These are phyloP conservation scores for Echinometra lucunter DNA, from an alignment of 53 echinoderm and acorn worm genomes.

Conservation along the genomic window DNA sequence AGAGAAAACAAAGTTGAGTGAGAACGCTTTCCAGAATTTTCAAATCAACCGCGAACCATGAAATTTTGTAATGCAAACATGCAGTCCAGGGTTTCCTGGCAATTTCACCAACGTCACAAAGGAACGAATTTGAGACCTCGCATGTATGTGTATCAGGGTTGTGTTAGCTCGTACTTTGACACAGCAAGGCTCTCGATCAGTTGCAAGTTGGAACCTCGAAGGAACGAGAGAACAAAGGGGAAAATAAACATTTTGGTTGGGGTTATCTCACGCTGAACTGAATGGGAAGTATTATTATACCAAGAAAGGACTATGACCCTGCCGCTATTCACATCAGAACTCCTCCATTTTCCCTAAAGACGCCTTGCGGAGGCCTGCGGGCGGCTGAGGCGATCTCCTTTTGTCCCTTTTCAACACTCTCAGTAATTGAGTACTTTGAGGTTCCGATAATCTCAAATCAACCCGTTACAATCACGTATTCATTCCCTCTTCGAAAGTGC, in stretches of 20 bases:
- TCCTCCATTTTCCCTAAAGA: neutral
- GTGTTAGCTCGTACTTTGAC: neutral
- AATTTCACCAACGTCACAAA: neutral
- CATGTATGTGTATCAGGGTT: neutral
- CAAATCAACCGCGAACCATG: constrained; percentile 15
- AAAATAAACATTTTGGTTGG: neutral
- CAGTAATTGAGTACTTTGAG: neutral
- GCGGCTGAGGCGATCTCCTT: neutral
- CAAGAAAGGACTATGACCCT: constrained; percentile 29
- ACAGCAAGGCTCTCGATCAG: neutral
- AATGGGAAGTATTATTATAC: constrained; percentile 21
- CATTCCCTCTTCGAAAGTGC: neutral
- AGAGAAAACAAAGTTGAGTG: neutral
- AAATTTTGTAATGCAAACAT: neutral
- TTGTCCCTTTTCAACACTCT: neutral
- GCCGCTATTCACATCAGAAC: neutral
- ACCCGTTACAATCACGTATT: neutral
- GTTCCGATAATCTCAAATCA: neutral
- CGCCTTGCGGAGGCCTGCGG: constrained; percentile 1
- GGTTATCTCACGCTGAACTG: neutral
- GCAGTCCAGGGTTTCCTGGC: neutral
- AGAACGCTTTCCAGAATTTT: neutral
- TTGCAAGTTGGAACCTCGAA: neutral
- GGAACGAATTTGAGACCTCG: neutral
- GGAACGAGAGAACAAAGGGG: neutral